Conservation (phyloP, 2,797 vertebrate species). For the Hemitrygon akajei region DNA sequence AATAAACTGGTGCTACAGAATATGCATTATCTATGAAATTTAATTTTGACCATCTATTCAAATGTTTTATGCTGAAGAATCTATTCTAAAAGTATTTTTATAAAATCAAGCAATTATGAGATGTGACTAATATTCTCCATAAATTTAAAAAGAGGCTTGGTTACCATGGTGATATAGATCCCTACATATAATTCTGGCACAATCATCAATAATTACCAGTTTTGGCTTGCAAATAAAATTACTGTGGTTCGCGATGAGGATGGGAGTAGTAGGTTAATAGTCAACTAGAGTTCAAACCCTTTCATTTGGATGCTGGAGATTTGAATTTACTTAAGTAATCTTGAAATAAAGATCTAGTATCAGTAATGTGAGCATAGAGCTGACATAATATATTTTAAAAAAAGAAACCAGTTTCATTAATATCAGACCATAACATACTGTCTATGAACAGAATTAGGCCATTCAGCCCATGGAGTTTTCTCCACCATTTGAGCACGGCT, state of each 20-base stretch:
- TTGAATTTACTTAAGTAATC: no score
- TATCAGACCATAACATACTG: no score
- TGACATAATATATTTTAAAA: background rate
- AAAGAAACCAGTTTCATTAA: background rate
- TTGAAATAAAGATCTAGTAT: background rate
- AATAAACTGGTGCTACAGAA: background rate
- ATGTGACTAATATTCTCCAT: background rate
- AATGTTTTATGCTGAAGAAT: background rate
- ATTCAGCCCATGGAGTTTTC: no score
- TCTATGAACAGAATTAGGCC: no score
- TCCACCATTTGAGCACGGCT: no score
- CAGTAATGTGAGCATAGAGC: background rate
- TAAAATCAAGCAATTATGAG: background rate
- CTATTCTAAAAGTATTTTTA: background rate
- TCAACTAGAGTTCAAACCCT: background rate
- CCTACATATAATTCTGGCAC: background rate
- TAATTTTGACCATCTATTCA: background rate
- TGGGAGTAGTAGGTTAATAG: no score
- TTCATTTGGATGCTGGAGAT: background rate
- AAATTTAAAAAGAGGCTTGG: background rate
- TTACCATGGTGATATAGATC: background rate
- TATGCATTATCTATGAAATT: background rate
- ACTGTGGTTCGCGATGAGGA: background rate
- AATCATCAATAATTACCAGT: constrained; percentile 2
- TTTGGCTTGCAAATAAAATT: background rate